Evolutionary conservation across 2,888 invertebrate species (phyloP).

Genomic region (Agrotis exclamationis): DNA sequence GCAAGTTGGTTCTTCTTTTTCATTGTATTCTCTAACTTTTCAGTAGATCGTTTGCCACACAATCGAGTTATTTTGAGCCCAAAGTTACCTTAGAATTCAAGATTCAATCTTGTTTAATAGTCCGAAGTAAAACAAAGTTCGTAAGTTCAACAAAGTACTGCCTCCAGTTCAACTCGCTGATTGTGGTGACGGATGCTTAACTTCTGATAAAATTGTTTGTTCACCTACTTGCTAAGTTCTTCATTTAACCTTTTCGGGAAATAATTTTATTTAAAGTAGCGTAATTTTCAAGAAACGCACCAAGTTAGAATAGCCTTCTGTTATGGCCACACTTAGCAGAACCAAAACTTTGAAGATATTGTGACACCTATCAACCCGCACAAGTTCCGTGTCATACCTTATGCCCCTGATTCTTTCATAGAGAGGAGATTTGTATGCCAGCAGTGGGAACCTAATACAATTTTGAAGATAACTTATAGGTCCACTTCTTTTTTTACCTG

Average conservation of each 20-base stretch:
- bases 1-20: background rate
- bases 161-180: conserved; percentile 4
- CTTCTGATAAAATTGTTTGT: conserved; percentile 1
- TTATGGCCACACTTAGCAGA: too few species aligned
- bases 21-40: background rate
- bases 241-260: conserved; percentile 1
- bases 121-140: conserved; percentile 11
- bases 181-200: conserved; percentile 14
- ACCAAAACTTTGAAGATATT: too few species aligned
- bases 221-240: background rate
- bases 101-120: conserved; percentile 16
- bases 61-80: conserved; percentile 1
- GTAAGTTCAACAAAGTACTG: conserved; percentile 22
- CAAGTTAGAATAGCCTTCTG: too few species aligned
- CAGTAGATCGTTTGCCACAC: background rate
- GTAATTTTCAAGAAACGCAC: background rate
- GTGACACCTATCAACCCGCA: too few species aligned
- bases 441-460: background rate
- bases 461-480: too few species aligned
- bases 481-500: too few species aligned
- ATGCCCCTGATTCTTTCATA: too few species aligned
- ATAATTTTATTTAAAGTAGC: background rate
- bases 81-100: conserved; percentile 15
- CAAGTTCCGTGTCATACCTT: too few species aligned
- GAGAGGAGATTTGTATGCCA: background rate